A percentile compares a stretch with the other conserved stretches of the same genome.
Evolutionary conservation across 2,888 invertebrate species (phyloP).

Genomic region (Rhagonycha lutea): DNA sequence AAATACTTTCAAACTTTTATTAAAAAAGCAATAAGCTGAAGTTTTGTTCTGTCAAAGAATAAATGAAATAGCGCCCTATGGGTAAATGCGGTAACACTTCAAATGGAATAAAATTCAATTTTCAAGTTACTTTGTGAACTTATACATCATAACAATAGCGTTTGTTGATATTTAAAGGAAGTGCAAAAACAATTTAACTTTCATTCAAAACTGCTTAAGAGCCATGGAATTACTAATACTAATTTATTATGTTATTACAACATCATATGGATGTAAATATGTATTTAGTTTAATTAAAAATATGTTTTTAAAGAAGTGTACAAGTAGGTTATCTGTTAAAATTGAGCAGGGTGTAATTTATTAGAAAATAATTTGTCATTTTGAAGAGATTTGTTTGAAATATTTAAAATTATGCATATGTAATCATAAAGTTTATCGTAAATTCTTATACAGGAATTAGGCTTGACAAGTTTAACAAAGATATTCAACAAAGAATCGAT

Average conservation of each 20-base stretch:
- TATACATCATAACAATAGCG: not conserved
- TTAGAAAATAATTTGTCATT: not conserved
- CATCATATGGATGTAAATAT: not conserved
- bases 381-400: not conserved
- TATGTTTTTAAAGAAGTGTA: not conserved
- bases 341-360: not conserved
- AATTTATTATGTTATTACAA: not conserved
- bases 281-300: not conserved
- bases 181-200: not conserved
- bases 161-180: not conserved
- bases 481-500: slow-evolving; percentile 8
- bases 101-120: not conserved
- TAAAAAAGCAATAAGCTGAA: not conserved
- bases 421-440: not conserved
- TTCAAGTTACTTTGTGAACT: not conserved
- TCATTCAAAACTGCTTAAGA: not conserved
- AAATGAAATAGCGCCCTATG: not conserved
- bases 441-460: not conserved
- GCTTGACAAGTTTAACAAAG: slow-evolving; percentile 4
- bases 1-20: not conserved
- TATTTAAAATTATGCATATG: not conserved
- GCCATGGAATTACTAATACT: not conserved
- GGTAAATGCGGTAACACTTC: not conserved
- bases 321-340: not conserved
- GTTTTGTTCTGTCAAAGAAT: not conserved